Evolutionary conservation across 1,140 invertebrate genomes (phyloP).

Genomic region (Aphelinus atriplicis): DNA sequence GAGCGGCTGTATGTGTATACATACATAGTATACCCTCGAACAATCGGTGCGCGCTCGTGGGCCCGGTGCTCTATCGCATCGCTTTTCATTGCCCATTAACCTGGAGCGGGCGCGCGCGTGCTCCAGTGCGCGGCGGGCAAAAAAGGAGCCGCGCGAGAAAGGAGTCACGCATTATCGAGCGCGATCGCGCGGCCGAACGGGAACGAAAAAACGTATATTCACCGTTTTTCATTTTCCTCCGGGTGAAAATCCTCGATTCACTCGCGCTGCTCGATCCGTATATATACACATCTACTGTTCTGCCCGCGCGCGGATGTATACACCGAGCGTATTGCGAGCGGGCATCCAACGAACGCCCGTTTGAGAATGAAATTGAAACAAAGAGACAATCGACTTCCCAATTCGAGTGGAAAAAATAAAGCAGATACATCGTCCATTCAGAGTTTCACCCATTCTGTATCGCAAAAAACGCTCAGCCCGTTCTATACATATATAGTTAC

Average conservation of each 20-base stretch:
- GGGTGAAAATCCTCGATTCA: no score
- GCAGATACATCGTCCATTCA: background rate
- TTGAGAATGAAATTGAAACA: background rate
- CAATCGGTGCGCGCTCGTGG: background rate
- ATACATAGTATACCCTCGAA: background rate
- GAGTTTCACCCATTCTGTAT: no score
- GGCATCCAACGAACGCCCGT: background rate
- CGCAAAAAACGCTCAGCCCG: no score
- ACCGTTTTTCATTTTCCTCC: no score
- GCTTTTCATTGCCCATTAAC: background rate
- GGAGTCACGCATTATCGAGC: conserved; percentile 29
- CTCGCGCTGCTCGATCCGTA: background rate
- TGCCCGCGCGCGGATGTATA: background rate
- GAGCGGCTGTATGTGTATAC: no score
- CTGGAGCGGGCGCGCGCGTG: background rate
- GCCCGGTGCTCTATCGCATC: background rate
- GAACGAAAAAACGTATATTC: no score
- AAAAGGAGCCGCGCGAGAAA: conserved; percentile 8
- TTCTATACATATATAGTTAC: background rate
- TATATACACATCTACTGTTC: background rate
- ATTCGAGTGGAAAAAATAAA: background rate
- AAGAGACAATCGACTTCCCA: conserved; percentile 9
- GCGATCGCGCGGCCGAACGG: background rate
- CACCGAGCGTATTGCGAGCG: background rate
- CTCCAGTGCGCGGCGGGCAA: background rate